Percentiles rank a stretch among this genome's conserved stretches.
Conservation (phyloP, 92 coral and sea anemone species). For the Actinernus sp. region DNA sequence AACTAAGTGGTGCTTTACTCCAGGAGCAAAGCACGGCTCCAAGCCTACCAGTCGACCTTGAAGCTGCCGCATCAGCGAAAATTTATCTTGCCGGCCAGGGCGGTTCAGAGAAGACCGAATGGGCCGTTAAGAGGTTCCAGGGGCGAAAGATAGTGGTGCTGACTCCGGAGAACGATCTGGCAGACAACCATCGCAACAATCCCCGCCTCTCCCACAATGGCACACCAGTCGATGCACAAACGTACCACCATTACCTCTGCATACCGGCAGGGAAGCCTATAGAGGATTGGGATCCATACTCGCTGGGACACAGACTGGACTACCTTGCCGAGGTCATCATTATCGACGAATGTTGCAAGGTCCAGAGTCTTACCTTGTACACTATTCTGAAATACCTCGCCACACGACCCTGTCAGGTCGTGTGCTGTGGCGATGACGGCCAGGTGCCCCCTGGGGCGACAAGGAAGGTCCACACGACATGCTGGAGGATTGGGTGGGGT, state of each 20-base stretch:
- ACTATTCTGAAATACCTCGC: conserved; percentile 25
- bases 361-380: neutral
- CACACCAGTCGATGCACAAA: conserved; percentile 10
- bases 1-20: neutral
- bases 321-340: conserved; percentile 25
- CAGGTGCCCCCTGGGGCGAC: conserved; percentile 40
- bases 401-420: conserved; percentile 14
- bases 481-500: too few species aligned
- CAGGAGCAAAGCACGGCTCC: conserved; percentile 13
- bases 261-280: conserved; percentile 27
- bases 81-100: conserved; percentile 34
- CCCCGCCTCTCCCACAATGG: conserved; percentile 8
- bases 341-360: too few species aligned
- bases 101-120: conserved; percentile 4
- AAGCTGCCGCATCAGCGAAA: conserved; percentile 2
- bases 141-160: conserved; percentile 19
- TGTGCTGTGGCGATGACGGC: conserved; percentile 18
- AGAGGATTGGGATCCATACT: conserved; percentile 28
- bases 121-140: conserved; percentile 23
- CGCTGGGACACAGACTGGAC: conserved; percentile 25
- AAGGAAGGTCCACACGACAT: too few species aligned
- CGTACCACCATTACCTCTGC: conserved; percentile 26
- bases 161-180: conserved; percentile 31
- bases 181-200: conserved; percentile 17
- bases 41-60: neutral